Conservation (phyloP, 2,113 vertebrate species). For the Ursus arctos region DNA sequence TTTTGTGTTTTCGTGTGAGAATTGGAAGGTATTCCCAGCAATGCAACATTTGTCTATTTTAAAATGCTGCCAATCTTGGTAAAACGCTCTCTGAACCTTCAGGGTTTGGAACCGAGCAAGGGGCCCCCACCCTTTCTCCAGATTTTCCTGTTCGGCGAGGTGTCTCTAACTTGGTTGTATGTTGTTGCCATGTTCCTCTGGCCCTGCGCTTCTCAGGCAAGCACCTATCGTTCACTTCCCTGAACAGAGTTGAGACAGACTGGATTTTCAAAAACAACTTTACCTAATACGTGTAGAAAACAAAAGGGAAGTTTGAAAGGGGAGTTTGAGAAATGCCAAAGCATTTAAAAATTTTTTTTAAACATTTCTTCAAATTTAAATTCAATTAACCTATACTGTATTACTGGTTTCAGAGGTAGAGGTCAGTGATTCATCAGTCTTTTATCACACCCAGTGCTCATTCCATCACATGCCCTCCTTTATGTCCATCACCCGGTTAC, state of each 20-base stretch:
- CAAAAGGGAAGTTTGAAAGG: conserved; percentile 10
- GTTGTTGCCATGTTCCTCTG: neutral
- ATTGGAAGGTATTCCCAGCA: neutral
- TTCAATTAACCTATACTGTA: neutral
- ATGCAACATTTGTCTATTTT: neutral
- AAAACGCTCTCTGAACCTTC: neutral
- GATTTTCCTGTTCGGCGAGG: neutral
- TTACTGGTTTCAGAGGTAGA: neutral
- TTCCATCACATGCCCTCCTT: neutral
- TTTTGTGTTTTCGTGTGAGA: neutral
- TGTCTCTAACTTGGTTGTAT: neutral
- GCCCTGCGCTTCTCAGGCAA: neutral
- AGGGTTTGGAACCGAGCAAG: neutral
- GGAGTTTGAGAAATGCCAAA: neutral
- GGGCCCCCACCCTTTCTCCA: neutral
- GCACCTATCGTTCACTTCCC: neutral
- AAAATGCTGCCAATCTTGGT: neutral
- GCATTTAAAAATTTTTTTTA: neutral
- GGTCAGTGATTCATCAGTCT: neutral
- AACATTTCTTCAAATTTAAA: neutral
- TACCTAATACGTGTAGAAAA: neutral
- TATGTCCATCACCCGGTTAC: neutral
- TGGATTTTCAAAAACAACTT: conserved; percentile 6
- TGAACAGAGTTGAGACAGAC: neutral
- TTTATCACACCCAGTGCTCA: neutral